phyloP scores from a whole-genome alignment of 2,888 invertebrate genomes.

The Caenorhabditis panamensis region DNA sequence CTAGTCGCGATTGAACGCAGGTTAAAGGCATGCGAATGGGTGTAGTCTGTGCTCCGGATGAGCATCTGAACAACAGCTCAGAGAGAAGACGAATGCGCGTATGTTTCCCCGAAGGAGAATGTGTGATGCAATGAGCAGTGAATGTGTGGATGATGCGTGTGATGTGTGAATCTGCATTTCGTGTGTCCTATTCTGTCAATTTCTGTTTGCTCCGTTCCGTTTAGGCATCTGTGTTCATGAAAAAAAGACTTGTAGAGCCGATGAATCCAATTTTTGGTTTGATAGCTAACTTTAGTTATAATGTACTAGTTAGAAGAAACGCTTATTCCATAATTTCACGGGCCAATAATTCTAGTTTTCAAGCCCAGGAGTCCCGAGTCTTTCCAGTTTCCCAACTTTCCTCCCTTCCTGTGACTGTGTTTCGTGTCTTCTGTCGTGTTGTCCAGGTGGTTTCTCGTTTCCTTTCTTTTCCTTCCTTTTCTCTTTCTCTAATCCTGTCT shows the following conservation, averaged over 20 bases:
- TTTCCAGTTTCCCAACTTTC: no score
- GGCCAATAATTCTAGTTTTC: no score
- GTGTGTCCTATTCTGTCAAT: constrained; percentile 9
- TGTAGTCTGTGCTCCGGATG: constrained; percentile 26
- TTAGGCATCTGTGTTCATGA: not conserved
- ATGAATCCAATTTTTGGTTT: no score
- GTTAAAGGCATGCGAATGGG: constrained; percentile 63
- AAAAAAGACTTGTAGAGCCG: no score
- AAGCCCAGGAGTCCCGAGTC: no score
- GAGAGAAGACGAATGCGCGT: not conserved
- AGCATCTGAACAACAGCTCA: not conserved
- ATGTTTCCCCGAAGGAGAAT: no score
- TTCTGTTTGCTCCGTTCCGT: not conserved
- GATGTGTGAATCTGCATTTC: not conserved
- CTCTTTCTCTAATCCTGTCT: not conserved
- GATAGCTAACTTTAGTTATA: no score
- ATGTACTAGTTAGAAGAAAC: no score
- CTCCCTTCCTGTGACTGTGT: not conserved
- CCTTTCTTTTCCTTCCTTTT: constrained; percentile 7
- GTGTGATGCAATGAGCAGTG: not conserved
- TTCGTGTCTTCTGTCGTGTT: constrained; percentile 13
- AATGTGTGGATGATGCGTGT: constrained; percentile 5
- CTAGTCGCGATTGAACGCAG: constrained; percentile 60
- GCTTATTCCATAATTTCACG: no score
- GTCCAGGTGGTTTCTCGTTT: constrained; percentile 51